Evolutionary conservation across 2,888 invertebrate genomes (phyloP).

Genomic region (Diplazon laetatorius): DNA sequence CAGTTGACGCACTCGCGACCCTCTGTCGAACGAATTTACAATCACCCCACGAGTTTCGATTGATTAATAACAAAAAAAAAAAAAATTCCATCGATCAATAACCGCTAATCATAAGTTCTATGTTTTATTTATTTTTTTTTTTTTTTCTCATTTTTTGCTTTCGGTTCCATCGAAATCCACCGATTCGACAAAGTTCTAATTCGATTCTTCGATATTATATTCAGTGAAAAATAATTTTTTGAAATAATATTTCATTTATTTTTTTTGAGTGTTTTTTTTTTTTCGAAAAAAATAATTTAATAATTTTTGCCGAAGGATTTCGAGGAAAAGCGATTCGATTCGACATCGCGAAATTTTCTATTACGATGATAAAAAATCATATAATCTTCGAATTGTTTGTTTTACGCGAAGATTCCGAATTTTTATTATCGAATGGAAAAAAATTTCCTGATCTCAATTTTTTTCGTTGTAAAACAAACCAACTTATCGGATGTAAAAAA

Average conservation of each 20-base stretch:
- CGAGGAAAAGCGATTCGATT: slow-evolving; percentile 23
- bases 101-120: too few species aligned
- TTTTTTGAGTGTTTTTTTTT: too few species aligned
- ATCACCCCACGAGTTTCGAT: slow-evolving; percentile 46
- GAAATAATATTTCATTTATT: too few species aligned
- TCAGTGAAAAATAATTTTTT: neutral
- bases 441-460: slow-evolving; percentile 35
- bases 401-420: too few species aligned
- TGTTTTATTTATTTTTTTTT: neutral
- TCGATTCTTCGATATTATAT: neutral
- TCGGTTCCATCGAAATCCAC: slow-evolving; percentile 14
- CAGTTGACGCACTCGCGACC: slow-evolving; percentile 95
- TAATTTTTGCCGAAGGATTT: slow-evolving; percentile 35
- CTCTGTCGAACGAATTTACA: slow-evolving; percentile 71
- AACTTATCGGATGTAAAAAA: too few species aligned
- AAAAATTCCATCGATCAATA: too few species aligned
- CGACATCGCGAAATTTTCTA: slow-evolving; percentile 33
- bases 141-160: neutral
- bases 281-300: neutral
- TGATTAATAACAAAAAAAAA: slow-evolving; percentile 21
- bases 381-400: neutral
- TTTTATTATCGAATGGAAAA: too few species aligned
- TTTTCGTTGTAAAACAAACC: too few species aligned
- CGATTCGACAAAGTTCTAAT: slow-evolving; percentile 35
- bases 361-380: too few species aligned